Conservation (phyloP, 1,140 invertebrate species). For the Heterodera schachtii region DNA sequence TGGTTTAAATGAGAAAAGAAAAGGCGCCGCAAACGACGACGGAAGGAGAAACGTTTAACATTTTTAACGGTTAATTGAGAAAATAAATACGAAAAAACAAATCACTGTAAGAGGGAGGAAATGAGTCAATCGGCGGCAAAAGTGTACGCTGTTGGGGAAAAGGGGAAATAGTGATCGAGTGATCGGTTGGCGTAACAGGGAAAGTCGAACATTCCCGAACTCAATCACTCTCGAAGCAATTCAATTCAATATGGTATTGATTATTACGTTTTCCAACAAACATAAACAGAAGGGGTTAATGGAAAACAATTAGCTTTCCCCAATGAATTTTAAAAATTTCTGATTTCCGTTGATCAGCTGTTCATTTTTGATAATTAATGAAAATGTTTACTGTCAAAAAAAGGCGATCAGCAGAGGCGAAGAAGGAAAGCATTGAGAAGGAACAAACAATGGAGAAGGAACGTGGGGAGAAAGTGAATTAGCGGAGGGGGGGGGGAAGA, state of each 20-base stretch:
- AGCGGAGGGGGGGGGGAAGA: not conserved
- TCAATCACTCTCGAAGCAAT: no score
- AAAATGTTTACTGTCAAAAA: slow-evolving; percentile 17
- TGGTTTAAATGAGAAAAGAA: not conserved
- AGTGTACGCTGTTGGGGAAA: no score
- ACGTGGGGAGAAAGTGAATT: not conserved
- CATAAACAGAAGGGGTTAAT: no score
- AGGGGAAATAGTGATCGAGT: no score
- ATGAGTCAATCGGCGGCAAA: no score
- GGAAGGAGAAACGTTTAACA: not conserved
- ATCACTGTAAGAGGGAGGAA: no score
- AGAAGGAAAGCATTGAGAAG: slow-evolving; percentile 3
- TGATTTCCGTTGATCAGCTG: not conserved
- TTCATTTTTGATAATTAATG: not conserved
- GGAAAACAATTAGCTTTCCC: no score
- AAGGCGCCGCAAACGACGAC: not conserved
- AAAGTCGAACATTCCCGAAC: no score
- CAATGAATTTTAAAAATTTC: no score
- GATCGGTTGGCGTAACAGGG: no score
- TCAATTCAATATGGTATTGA: no score
- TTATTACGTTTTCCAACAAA: no score
- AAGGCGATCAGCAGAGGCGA: slow-evolving; percentile 1
- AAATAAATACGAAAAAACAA: not conserved
- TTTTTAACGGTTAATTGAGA: not conserved
- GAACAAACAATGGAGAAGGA: not conserved